A percentile compares a stretch with the other conserved stretches of the same genome.
Conservation (phyloP, 2,113 vertebrate genomes). For the Syngnathus typhle region DNA sequence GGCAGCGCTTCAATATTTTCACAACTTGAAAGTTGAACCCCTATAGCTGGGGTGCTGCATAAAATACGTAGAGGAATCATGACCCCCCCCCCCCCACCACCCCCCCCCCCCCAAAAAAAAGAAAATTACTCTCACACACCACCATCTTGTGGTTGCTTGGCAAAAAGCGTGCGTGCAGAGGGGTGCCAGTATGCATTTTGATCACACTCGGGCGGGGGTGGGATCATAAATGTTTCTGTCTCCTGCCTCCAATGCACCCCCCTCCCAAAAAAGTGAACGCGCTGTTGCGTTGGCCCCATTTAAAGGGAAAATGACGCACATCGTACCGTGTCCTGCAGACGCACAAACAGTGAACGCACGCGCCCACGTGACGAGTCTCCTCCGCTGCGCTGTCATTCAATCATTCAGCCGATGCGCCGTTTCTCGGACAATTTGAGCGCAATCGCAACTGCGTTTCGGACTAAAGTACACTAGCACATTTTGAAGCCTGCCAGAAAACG, state of each 20-base stretch:
- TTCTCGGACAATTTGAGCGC: neutral
- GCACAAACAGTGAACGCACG: neutral
- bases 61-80: neutral
- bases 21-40: neutral
- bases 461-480: neutral
- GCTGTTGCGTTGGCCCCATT: constrained; percentile 1
- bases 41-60: neutral
- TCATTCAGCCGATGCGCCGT: neutral
- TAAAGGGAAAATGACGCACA: neutral
- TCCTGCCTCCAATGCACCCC: neutral
- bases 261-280: neutral
- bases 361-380: constrained; percentile 4
- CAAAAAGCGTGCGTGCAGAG: constrained; percentile 8
- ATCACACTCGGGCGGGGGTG: constrained; percentile 9
- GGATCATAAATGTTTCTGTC: constrained; percentile 20
- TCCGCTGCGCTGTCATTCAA: neutral
- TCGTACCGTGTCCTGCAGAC: neutral
- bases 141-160: constrained; percentile 61
- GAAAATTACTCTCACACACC: constrained; percentile 39
- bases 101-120: neutral
- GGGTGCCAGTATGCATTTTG: constrained; percentile 21
- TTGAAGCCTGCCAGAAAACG: neutral
- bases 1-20: neutral
- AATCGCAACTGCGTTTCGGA: neutral
- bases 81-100: neutral